Percentiles rank a stretch among this genome's conserved stretches.
These are phyloP conservation scores for Pyralis farinalis DNA, from an alignment of 2,888 invertebrate species.

Conservation along the genomic window DNA sequence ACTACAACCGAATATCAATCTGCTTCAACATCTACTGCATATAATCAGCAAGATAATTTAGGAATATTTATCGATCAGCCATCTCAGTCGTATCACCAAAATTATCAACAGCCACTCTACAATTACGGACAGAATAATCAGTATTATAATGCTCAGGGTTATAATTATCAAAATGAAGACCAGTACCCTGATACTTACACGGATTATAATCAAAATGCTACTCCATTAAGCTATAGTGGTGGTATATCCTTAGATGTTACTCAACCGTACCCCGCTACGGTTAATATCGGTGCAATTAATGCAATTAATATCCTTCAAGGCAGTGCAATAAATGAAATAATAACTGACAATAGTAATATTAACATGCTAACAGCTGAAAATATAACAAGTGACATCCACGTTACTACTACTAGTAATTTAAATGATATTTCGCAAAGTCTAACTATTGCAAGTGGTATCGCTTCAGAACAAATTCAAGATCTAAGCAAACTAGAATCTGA, in stretches of 20 bases:
- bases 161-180: conserved; percentile 16
- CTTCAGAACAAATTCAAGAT: not conserved
- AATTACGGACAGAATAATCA: conserved; percentile 11
- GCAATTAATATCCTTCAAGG: not conserved
- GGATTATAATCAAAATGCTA: conserved; percentile 4
- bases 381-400: not conserved
- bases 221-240: not conserved
- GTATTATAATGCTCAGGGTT: conserved; percentile 14
- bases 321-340: not conserved
- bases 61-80: conserved; percentile 45
- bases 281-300: not conserved
- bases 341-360: not conserved
- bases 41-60: conserved; percentile 32
- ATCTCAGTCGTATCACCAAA: conserved; percentile 12
- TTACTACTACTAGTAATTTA: not conserved
- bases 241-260: not conserved
- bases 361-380: not conserved
- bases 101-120: conserved; percentile 11
- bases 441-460: too few relatives aligned
- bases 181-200: conserved; percentile 8
- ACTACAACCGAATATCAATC: conserved; percentile 15
- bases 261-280: not conserved
- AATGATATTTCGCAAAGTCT: not conserved
- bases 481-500: not conserved
- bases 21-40: conserved; percentile 20